Evolutionary conservation across 2,888 invertebrate genomes (phyloP), one percentile per base, ranked within the genome.

Genomic region (Magallana nippona): DNA sequence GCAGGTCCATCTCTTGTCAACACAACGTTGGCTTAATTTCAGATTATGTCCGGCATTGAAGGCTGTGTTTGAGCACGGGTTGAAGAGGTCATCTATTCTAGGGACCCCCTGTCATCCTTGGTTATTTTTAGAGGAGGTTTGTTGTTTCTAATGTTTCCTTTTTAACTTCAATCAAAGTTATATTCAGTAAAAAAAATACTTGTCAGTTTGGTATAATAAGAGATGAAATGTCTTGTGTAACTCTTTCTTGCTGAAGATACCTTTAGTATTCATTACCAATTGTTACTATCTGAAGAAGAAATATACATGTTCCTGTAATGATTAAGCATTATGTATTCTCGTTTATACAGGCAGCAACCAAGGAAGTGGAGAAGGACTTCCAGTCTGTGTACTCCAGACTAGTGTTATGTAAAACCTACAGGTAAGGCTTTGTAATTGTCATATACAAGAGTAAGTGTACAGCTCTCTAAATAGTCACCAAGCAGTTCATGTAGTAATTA

Each of bases 341-440:
- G 3, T 27, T 13, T 82, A 89, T 88, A 55, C 92, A 95, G 93
- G 98, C 98, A 55, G 98, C 99, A 10, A 97, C 97, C 60, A 96
- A 97, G 93, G 98, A 99, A 95, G 98, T 99, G 58, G 98, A 99
- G 95, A 97, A 97, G 94, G 99, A 99, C 94, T 99, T 99, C 94
- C 98, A 98, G 94, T 98, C 98, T 1, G 99, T 99, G 2, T 99
- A 99, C 93, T 99, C 99, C 91, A 96, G 99, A 88, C 95, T 99
- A 88, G 98, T 99, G 27, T 95, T 99, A 55, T 99, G 99, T 93
- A 99, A 99, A 95, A 99, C 99, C 32, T 99, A 98, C 95, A 96
- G 98, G 94, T 94, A 89, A 85, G 88, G 11, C 10, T 55, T 55
- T 15, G 44, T 44, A 44, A 44, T 44, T 5, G 44, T 44, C 44